phyloP scores from a whole-genome alignment of 1,140 invertebrate species.

The Tetragnatha versicolor region DNA sequence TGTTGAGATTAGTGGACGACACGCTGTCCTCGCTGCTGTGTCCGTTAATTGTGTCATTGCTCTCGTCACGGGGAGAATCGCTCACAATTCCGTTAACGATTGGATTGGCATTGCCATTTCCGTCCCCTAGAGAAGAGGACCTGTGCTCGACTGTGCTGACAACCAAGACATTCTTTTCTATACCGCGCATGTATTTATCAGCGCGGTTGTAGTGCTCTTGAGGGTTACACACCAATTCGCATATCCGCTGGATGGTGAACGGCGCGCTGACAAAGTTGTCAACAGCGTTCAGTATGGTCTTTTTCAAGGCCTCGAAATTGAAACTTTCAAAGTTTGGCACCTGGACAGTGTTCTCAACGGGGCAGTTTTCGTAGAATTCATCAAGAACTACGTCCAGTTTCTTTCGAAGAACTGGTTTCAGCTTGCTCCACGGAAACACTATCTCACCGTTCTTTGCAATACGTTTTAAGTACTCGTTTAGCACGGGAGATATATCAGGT shows the following conservation, averaged over 20 bases:
- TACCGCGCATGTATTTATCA: conserved; percentile 94
- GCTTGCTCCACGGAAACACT: conserved; percentile 87
- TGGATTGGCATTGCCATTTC: neutral
- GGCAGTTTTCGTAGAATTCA: conserved; percentile 82
- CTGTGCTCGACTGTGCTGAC: conserved; percentile 93
- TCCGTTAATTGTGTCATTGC: conserved; percentile 26
- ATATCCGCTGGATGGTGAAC: conserved; percentile 94
- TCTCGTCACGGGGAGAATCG: conserved; percentile 40
- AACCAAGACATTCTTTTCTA: conserved; percentile 93
- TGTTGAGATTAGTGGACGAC: conserved; percentile 26
- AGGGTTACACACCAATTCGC: conserved; percentile 88
- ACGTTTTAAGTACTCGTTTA: conserved; percentile 88
- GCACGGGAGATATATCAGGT: conserved; percentile 82
- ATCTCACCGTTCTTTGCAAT: conserved; percentile 94
- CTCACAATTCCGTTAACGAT: conserved; percentile 40
- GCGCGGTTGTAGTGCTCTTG: conserved; percentile 93
- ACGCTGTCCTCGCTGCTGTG: conserved; percentile 11
- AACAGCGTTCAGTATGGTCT: conserved; percentile 80
- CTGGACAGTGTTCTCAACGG: conserved; percentile 76
- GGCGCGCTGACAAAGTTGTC: conserved; percentile 83
- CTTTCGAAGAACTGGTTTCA: conserved; percentile 85
- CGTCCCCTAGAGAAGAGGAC: neutral
- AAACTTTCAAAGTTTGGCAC: conserved; percentile 91
- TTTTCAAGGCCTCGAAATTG: conserved; percentile 88
- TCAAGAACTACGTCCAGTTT: conserved; percentile 86